phyloP scores from a whole-genome alignment of 2,797 vertebrate species.

The Leontopithecus rosalia region DNA sequence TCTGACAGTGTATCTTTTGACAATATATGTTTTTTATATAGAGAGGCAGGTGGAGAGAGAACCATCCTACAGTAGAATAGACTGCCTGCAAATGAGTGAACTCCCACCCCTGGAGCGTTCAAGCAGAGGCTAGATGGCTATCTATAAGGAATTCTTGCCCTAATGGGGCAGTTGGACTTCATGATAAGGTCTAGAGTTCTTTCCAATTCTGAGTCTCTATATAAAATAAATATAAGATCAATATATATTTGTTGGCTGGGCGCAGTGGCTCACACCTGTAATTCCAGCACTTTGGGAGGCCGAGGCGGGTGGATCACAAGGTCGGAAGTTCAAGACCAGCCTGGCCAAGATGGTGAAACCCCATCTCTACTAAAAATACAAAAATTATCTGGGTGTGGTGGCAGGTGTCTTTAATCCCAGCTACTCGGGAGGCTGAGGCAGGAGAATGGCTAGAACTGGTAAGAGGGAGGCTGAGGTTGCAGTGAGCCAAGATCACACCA shows the following conservation, averaged over 20 bases:
- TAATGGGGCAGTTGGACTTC: not conserved
- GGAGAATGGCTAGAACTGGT: not conserved
- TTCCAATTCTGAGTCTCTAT: not conserved
- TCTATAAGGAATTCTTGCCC: not conserved
- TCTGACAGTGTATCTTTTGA: not conserved
- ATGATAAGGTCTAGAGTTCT: not conserved
- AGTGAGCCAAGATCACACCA: not conserved
- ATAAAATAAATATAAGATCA: too few relatives aligned
- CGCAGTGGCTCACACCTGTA: not conserved
- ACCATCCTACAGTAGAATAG: not conserved
- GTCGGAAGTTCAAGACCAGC: not conserved
- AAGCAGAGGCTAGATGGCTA: not conserved
- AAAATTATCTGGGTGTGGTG: not conserved
- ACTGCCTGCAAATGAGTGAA: not conserved
- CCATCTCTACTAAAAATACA: not conserved
- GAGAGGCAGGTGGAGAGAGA: not conserved
- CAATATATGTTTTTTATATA: not conserved
- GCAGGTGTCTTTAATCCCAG: not conserved
- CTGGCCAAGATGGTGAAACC: not conserved
- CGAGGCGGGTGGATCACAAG: not conserved
- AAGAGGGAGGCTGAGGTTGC: not conserved
- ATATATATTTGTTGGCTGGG: too few relatives aligned
- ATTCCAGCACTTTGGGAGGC: not conserved
- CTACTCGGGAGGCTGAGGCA: not conserved
- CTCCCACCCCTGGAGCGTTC: not conserved